Percentiles rank a stretch among this genome's conserved stretches.
These are phyloP conservation scores for Acanthisitta chloris DNA, from an alignment of 2,113 vertebrate genomes.

Conservation along the genomic window DNA sequence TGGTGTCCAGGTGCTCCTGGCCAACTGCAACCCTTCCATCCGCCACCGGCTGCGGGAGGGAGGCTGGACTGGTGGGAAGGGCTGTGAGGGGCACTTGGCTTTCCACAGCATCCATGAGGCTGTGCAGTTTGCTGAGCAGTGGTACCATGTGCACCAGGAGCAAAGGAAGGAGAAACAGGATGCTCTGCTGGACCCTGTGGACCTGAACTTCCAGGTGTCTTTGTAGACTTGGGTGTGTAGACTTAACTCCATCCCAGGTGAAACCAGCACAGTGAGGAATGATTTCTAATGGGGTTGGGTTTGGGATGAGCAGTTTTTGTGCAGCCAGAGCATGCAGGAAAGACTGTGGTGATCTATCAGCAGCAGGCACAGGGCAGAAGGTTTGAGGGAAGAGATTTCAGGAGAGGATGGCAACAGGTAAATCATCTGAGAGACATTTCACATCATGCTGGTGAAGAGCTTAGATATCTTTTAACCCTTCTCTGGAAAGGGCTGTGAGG, in stretches of 20 bases:
- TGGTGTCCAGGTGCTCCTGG: constrained; percentile 75
- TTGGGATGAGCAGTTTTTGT: not conserved
- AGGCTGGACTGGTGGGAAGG: constrained; percentile 62
- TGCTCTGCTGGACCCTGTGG: not conserved
- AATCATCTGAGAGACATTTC: no score
- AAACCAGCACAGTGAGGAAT: no score
- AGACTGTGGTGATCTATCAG: not conserved
- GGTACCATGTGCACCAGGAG: not conserved
- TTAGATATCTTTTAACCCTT: no score
- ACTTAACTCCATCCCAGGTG: no score
- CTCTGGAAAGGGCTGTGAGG: no score
- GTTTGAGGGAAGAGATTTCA: not conserved
- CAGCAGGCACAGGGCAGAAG: not conserved
- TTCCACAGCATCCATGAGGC: constrained; percentile 70
- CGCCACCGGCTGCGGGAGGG: constrained; percentile 73
- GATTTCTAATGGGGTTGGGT: rapidly evolving
- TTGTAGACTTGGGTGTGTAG: not conserved
- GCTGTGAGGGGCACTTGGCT: constrained; percentile 36
- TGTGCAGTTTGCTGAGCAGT: constrained; percentile 40
- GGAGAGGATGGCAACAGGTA: not conserved
- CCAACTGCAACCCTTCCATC: constrained; percentile 78
- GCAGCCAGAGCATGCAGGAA: not conserved
- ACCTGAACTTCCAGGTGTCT: not conserved
- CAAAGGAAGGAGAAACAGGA: not conserved
- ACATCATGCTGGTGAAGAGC: no score